These are phyloP conservation scores for Bimastos eiseni DNA, from an alignment of 2,888 invertebrate genomes.

Conservation along the genomic window DNA sequence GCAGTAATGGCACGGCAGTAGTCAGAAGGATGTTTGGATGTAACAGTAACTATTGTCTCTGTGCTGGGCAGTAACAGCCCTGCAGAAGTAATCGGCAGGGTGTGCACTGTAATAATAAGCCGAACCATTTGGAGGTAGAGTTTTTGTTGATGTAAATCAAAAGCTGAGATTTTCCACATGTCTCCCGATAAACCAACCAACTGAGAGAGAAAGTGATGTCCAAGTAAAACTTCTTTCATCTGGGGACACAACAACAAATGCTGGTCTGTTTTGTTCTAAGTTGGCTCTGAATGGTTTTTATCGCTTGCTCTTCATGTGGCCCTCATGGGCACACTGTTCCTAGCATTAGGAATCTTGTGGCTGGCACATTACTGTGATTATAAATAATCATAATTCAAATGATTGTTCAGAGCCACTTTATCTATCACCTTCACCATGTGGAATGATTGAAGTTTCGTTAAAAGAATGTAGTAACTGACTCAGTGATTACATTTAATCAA, in stretches of 20 bases:
- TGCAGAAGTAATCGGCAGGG: background rate
- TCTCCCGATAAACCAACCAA: background rate
- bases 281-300: background rate
- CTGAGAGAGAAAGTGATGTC: background rate
- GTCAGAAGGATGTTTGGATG: background rate
- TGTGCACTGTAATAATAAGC: background rate
- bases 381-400: too few relatives aligned
- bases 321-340: background rate
- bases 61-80: background rate
- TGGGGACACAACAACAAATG: background rate
- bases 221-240: background rate
- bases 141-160: background rate
- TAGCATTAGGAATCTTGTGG: background rate
- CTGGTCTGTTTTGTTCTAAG: background rate
- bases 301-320: background rate
- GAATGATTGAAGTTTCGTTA: too few relatives aligned
- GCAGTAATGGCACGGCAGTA: background rate
- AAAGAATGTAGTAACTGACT: too few relatives aligned
- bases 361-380: background rate
- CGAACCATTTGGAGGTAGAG: background rate
- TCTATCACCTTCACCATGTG: too few relatives aligned
- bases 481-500: too few relatives aligned
- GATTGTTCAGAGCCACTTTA: background rate
- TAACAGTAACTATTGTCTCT: background rate
- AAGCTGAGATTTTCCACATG: background rate